Evolutionary conservation across 2,888 invertebrate genomes (phyloP).

Genomic region (Coelopa pilipes): DNA sequence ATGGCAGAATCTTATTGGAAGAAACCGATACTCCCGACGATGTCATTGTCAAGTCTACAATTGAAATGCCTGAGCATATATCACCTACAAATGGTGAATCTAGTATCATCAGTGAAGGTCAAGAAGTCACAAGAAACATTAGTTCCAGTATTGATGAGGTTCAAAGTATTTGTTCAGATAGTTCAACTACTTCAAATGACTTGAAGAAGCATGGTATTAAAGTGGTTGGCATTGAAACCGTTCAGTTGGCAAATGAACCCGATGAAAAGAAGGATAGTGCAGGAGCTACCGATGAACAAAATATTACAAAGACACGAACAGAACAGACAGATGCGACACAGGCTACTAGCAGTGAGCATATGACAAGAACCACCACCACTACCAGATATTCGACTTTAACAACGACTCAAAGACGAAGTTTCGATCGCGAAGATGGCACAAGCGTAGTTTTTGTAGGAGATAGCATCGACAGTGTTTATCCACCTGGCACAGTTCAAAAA

Average conservation of each 20-base stretch:
- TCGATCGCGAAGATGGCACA: constrained; percentile 58
- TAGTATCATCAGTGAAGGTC: constrained; percentile 24
- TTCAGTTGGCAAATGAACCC: constrained; percentile 45
- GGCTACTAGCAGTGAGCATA: constrained; percentile 28
- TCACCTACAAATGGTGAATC: constrained; percentile 21
- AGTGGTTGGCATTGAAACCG: constrained; percentile 56
- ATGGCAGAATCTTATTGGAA: constrained; percentile 58
- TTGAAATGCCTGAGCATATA: constrained; percentile 57
- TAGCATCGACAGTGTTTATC: constrained; percentile 56
- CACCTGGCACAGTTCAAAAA: constrained; percentile 63
- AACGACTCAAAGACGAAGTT: constrained; percentile 57
- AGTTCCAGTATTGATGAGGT: constrained; percentile 44
- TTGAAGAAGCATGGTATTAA: constrained; percentile 46
- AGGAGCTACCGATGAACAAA: constrained; percentile 34
- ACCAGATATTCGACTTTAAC: constrained; percentile 57
- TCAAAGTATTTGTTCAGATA: constrained; percentile 49
- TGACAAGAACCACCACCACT: constrained; percentile 53
- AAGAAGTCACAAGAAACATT: neutral
- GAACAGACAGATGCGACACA: constrained; percentile 36
- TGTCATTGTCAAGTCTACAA: constrained; percentile 57
- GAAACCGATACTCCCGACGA: constrained; percentile 56
- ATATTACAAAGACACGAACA: constrained; percentile 42
- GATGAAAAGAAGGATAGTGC: constrained; percentile 19
- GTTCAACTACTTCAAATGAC: constrained; percentile 18
- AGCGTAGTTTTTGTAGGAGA: constrained; percentile 62